Conservation (phyloP, 2,888 invertebrate species). For the Adineta ricciae region DNA sequence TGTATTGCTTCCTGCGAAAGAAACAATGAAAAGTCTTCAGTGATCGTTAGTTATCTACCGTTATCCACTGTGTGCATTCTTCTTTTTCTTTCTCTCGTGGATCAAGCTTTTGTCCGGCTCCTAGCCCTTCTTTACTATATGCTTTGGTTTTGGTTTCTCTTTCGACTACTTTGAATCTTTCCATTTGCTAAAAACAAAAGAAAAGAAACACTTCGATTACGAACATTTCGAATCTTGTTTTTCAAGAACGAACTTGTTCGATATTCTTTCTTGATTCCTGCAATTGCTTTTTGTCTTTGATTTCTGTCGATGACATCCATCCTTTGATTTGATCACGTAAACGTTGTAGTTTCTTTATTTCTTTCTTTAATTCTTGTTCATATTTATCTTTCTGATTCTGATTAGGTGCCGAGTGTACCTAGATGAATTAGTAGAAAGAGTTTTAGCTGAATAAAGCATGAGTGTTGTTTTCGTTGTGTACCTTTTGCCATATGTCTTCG, state of each 20-base stretch:
- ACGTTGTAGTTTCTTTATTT: constrained; percentile 99
- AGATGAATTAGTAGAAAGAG: neutral
- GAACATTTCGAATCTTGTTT: too few species aligned
- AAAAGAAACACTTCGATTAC: too few species aligned
- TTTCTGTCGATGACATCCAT: constrained; percentile 98
- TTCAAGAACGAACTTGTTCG: constrained; percentile 64
- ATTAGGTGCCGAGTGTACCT: constrained; percentile 34
- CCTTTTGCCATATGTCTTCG: constrained; percentile 97
- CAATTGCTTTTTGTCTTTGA: constrained; percentile 97
- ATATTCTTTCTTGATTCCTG: constrained; percentile 94
- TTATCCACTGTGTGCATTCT: constrained; percentile 87
- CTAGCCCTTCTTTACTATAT: constrained; percentile 97
- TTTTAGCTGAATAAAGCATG: neutral
- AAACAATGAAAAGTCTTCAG: neutral
- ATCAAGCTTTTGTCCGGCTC: constrained; percentile 85
- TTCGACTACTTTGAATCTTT: constrained; percentile 98
- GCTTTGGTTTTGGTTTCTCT: constrained; percentile 99
- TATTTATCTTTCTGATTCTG: constrained; percentile 88
- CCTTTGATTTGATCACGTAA: constrained; percentile 99
- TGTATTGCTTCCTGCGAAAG: neutral
- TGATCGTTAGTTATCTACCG: constrained; percentile 49
- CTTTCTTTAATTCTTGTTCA: constrained; percentile 99
- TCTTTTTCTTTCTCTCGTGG: constrained; percentile 94
- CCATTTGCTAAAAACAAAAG: constrained; percentile 67
- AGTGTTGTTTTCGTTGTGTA: constrained; percentile 35